Conservation (phyloP, 2,888 invertebrate species). For the Ormia ochracea region DNA sequence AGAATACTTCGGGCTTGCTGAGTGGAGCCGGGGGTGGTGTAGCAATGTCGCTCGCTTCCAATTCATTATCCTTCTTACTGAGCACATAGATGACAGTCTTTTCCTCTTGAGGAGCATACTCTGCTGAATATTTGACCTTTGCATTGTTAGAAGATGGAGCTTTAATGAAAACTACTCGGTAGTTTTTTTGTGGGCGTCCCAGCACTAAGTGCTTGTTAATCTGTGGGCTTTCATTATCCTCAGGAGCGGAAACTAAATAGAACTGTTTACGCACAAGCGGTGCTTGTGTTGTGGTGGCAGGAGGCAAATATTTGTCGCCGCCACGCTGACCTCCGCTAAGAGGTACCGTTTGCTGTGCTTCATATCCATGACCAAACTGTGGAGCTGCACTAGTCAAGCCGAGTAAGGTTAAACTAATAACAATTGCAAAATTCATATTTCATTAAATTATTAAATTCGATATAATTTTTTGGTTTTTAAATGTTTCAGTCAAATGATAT, state of each 20-base stretch:
- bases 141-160: constrained; percentile 71
- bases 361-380: constrained; percentile 71
- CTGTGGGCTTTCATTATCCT: constrained; percentile 70
- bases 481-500: not conserved
- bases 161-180: constrained; percentile 76
- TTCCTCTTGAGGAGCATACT: constrained; percentile 75
- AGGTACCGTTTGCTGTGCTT: constrained; percentile 47
- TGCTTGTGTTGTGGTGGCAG: constrained; percentile 68
- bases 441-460: no score
- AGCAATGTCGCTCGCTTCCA: constrained; percentile 72
- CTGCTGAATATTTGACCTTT: constrained; percentile 72
- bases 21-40: constrained; percentile 74
- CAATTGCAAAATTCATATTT: constrained; percentile 30
- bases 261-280: constrained; percentile 75
- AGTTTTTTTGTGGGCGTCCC: constrained; percentile 75
- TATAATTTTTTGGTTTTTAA: no score
- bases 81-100: constrained; percentile 77
- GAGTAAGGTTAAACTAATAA: constrained; percentile 57
- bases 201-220: constrained; percentile 73
- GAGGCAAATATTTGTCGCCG: constrained; percentile 72
- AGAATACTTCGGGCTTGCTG: constrained; percentile 77
- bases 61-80: constrained; percentile 73
- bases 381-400: constrained; percentile 69
- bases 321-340: constrained; percentile 63
- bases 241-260: constrained; percentile 74